Conservation (phyloP, 2,797 vertebrate genomes). For the Delichon dasypus region DNA sequence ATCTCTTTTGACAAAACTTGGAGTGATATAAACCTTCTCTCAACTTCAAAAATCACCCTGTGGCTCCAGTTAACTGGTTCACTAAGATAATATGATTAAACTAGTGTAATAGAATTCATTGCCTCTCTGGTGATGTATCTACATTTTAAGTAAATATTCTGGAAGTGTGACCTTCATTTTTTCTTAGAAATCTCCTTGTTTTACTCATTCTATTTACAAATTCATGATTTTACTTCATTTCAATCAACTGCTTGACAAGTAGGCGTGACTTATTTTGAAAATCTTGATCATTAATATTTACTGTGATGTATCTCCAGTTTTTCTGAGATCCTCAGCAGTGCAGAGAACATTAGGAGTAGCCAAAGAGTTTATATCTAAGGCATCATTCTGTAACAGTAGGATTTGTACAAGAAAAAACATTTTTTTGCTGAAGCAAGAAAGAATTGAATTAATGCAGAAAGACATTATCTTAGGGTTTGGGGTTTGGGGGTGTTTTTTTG, state of each 20-base stretch:
- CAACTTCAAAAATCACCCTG: not conserved
- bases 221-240: conserved; percentile 31
- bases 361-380: conserved; percentile 39
- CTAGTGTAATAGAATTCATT: not conserved
- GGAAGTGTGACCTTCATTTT: not conserved
- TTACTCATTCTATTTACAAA: not conserved
- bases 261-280: conserved; percentile 59
- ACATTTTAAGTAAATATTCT: not conserved
- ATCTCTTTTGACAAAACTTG: not conserved
- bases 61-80: not conserved
- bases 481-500: too few relatives aligned
- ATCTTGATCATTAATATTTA: conserved; percentile 54
- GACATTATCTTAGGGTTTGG: not conserved
- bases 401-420: conserved; percentile 39
- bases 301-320: conserved; percentile 26
- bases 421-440: conserved; percentile 58
- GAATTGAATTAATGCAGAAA: conserved; percentile 10
- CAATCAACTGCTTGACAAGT: conserved; percentile 39
- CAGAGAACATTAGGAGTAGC: conserved; percentile 48
- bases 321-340: conserved; percentile 26
- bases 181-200: conserved; percentile 41
- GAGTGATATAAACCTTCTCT: not conserved
- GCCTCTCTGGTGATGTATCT: not conserved
- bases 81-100: not conserved
- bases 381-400: conserved; percentile 38